Evolutionary conservation across 2,888 invertebrate species (phyloP).

Genomic region (Nomada ruficornis): DNA sequence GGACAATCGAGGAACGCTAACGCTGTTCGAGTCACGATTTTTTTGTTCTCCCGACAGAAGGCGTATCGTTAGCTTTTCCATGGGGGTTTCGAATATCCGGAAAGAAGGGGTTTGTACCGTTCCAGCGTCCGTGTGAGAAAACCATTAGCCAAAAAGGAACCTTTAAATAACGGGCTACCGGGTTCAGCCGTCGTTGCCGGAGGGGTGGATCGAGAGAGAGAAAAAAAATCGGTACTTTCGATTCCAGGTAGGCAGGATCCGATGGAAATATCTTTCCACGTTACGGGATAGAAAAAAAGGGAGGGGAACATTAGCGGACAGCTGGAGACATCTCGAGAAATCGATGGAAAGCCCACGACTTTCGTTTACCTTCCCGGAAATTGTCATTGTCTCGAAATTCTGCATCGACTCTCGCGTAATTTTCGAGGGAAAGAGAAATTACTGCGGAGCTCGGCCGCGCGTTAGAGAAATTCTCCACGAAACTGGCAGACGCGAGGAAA

Average conservation of each 20-base stretch:
- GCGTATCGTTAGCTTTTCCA: conserved; percentile 43
- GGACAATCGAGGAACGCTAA: neutral
- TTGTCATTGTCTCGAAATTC: neutral
- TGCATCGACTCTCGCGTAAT: no score
- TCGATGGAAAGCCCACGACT: conserved; percentile 40
- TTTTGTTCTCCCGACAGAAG: conserved; percentile 4
- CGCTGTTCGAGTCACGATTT: conserved; percentile 22
- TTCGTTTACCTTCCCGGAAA: neutral
- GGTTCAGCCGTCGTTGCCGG: conserved; percentile 66
- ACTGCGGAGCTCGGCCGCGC: no score
- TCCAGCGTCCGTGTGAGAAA: conserved; percentile 77
- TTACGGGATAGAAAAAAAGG: conserved; percentile 52
- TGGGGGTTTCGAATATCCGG: conserved; percentile 64
- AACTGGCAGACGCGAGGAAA: conserved; percentile 48
- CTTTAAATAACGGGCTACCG: conserved; percentile 79
- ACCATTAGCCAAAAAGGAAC: conserved; percentile 79
- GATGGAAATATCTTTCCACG: conserved; percentile 77
- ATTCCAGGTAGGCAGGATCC: conserved; percentile 76
- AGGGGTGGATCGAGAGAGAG: conserved; percentile 73
- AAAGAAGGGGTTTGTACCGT: conserved; percentile 75
- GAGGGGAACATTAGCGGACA: conserved; percentile 60
- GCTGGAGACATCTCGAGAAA: conserved; percentile 67
- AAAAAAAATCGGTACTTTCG: conserved; percentile 74
- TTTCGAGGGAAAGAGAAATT: no score
- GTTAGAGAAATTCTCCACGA: conserved; percentile 31